These are phyloP conservation scores for Diorhabda sublineata DNA, from an alignment of 1,140 invertebrate species.

Conservation along the genomic window DNA sequence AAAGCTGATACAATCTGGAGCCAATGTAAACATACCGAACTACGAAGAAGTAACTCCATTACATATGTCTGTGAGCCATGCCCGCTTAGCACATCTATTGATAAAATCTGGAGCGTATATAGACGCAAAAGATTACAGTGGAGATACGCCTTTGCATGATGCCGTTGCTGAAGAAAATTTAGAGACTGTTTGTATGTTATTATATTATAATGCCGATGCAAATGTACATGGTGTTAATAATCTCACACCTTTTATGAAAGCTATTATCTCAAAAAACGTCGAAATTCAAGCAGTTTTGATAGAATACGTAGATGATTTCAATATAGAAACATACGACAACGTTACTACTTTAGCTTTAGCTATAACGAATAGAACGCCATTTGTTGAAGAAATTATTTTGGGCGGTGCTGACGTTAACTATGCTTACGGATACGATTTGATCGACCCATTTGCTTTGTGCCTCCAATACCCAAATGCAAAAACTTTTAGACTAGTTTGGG, in stretches of 20 bases:
- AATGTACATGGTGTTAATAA: constrained; percentile 14
- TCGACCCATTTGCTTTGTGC: constrained; percentile 20
- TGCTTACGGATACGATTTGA: constrained; percentile 12
- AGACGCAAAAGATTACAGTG: constrained; percentile 18
- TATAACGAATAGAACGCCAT: constrained; percentile 4
- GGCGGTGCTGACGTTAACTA: constrained; percentile 18
- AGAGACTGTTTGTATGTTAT: constrained; percentile 19
- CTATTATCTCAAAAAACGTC: constrained; percentile 12
- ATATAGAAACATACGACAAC: constrained; percentile 9
- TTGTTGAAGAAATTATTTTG: constrained; percentile 18
- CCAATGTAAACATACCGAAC: constrained; percentile 20
- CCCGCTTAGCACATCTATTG: constrained; percentile 6
- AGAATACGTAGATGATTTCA: constrained; percentile 21
- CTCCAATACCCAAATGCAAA: constrained; percentile 10
- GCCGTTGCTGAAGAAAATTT: constrained; percentile 11
- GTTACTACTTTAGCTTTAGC: constrained; percentile 15
- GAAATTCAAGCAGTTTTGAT: constrained; percentile 12
- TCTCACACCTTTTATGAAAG: constrained; percentile 23
- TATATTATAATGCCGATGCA: constrained; percentile 21
- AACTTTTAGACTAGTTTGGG: constrained; percentile 16
- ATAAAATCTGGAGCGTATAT: constrained; percentile 14
- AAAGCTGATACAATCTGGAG: constrained; percentile 10
- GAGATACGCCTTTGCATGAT: constrained; percentile 18
- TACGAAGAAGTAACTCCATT: constrained; percentile 19
- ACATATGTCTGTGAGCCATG: constrained; percentile 11